phyloP scores from a whole-genome alignment of 2,797 vertebrate species.

The Tangara arthus region DNA sequence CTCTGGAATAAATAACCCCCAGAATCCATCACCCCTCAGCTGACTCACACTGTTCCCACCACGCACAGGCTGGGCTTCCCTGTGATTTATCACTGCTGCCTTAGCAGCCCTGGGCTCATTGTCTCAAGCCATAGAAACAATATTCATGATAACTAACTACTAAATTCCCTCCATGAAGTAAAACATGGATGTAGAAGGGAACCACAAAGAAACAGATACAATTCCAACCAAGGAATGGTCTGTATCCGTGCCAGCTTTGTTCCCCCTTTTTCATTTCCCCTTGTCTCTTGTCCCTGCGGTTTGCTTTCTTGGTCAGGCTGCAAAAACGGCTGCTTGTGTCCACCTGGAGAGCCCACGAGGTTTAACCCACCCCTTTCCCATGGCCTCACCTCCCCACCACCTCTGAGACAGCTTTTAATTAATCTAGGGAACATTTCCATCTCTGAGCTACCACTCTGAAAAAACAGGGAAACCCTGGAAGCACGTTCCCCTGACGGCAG shows the following conservation, averaged over 20 bases:
- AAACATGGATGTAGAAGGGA: background rate
- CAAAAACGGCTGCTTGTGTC: background rate
- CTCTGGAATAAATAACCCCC: background rate
- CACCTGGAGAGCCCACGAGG: background rate
- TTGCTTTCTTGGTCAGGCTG: background rate
- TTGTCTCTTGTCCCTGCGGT: background rate
- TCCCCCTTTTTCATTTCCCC: background rate
- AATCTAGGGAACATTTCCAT: background rate
- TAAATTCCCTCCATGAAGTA: background rate
- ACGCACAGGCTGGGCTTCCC: background rate
- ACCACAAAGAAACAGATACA: rapidly evolving
- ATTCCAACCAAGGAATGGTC: background rate
- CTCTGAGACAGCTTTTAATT: background rate
- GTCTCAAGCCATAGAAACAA: background rate
- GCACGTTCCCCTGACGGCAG: background rate
- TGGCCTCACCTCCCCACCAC: background rate
- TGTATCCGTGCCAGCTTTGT: rapidly evolving
- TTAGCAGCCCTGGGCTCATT: background rate
- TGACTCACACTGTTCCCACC: background rate
- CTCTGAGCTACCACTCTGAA: background rate
- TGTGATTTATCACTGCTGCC: background rate
- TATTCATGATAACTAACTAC: background rate
- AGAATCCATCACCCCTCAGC: background rate
- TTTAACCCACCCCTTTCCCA: background rate
- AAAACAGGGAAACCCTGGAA: background rate